Conservation (phyloP, 1,140 invertebrate species). For the Aphidius ervi region DNA sequence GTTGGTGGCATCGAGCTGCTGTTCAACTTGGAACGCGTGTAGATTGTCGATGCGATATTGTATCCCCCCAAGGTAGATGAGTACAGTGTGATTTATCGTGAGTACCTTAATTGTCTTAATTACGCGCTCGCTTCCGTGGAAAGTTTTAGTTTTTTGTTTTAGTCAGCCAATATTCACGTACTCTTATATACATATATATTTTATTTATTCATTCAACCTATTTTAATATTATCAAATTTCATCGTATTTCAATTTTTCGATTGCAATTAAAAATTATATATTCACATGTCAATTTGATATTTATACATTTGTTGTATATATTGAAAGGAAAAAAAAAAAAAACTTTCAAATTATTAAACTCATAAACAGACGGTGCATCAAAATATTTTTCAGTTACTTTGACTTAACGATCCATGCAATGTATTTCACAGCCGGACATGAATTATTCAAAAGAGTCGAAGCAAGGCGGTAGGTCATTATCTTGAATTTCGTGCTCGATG, state of each 20-base stretch:
- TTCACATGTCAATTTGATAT: conserved; percentile 4
- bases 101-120: conserved; percentile 49
- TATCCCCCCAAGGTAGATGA: conserved; percentile 37
- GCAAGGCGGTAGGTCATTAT: conserved; percentile 29
- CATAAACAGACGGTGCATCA: conserved; percentile 21
- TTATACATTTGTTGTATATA: background rate
- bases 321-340: background rate
- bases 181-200: too few species aligned
- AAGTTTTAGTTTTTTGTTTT: conserved; percentile 25
- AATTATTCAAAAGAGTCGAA: conserved; percentile 24
- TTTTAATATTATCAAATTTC: too few species aligned
- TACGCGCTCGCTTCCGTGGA: conserved; percentile 45
- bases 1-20: conserved; percentile 36
- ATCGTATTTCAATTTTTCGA: too few species aligned
- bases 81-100: conserved; percentile 45
- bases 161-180: too few species aligned
- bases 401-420: conserved; percentile 26
- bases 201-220: too few species aligned
- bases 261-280: conserved; percentile 17
- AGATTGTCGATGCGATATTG: conserved; percentile 41
- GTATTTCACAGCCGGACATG: conserved; percentile 25
- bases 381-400: conserved; percentile 12
- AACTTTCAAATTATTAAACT: conserved; percentile 13
- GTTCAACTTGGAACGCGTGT: conserved; percentile 38
- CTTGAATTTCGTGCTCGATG: conserved; percentile 24